phyloP scores from a whole-genome alignment of 2,113 vertebrate genomes.

The Arizona elegans region DNA sequence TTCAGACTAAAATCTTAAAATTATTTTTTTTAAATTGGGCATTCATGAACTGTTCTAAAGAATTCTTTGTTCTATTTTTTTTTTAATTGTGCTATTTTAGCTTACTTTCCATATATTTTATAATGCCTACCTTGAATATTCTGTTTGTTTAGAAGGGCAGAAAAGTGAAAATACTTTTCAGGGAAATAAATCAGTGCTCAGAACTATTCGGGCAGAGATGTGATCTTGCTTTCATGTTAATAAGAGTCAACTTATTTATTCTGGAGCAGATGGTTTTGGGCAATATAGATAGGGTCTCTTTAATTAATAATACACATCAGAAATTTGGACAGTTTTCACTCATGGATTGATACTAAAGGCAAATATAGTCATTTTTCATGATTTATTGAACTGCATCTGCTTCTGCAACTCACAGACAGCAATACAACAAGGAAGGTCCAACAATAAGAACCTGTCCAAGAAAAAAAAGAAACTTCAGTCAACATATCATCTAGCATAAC shows the following conservation, averaged over 20 bases:
- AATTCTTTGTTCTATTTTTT: neutral
- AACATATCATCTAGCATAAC: neutral
- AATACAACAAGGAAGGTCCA: neutral
- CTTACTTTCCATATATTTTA: neutral
- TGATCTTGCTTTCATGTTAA: neutral
- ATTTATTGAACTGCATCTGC: slow-evolving; percentile 55
- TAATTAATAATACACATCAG: neutral
- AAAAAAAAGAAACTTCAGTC: slow-evolving; percentile 2
- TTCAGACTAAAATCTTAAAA: neutral
- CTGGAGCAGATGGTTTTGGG: neutral
- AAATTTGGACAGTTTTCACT: neutral
- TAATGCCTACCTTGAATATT: neutral
- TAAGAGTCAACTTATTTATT: neutral
- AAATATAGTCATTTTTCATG: slow-evolving; percentile 35
- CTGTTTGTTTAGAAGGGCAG: neutral
- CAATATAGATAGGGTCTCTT: neutral
- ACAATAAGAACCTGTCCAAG: slow-evolving; percentile 45
- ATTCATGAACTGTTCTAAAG: neutral
- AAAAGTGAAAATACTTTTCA: neutral
- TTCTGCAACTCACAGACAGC: slow-evolving; percentile 3
- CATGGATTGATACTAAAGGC: neutral
- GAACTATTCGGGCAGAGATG: neutral
- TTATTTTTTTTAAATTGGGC: neutral
- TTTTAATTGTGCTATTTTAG: neutral
- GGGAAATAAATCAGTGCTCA: neutral